Evolutionary conservation across 30 jellyfish, hydroid and myxozoan species (phyloP).

Genomic region (Aurelia sp.): DNA sequence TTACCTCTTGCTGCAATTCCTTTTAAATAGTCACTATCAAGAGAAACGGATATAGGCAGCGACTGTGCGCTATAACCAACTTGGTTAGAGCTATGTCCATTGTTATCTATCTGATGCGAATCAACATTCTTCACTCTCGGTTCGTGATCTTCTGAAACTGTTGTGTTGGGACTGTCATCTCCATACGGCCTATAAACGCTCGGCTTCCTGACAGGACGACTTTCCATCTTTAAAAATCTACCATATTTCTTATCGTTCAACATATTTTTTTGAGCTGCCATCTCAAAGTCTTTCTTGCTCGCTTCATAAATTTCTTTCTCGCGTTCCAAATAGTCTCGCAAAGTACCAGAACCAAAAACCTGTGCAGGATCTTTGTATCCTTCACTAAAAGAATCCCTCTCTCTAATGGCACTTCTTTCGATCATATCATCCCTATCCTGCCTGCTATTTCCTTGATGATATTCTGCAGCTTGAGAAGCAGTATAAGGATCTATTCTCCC

Average conservation of each 20-base stretch:
- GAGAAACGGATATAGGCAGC: slow-evolving; percentile 33
- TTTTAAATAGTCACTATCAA: slow-evolving; percentile 12
- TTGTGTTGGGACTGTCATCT: neutral
- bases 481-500: neutral
- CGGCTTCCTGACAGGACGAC: neutral
- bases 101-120: neutral
- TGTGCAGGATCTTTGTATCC: neutral
- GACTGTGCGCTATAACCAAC: slow-evolving; percentile 7
- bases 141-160: neutral
- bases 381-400: neutral
- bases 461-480: neutral
- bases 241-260: too few species aligned
- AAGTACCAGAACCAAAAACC: neutral
- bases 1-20: slow-evolving; percentile 53
- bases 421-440: neutral
- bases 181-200: neutral
- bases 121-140: neutral
- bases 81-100: neutral
- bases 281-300: neutral
- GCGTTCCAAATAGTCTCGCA: neutral
- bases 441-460: neutral
- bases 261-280: neutral
- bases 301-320: neutral
- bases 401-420: neutral
- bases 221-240: neutral